A percentile compares a stretch with the other conserved stretches of the same genome.
Evolutionary conservation across 2,797 vertebrate species (phyloP).

Genomic region (Mycteria americana): DNA sequence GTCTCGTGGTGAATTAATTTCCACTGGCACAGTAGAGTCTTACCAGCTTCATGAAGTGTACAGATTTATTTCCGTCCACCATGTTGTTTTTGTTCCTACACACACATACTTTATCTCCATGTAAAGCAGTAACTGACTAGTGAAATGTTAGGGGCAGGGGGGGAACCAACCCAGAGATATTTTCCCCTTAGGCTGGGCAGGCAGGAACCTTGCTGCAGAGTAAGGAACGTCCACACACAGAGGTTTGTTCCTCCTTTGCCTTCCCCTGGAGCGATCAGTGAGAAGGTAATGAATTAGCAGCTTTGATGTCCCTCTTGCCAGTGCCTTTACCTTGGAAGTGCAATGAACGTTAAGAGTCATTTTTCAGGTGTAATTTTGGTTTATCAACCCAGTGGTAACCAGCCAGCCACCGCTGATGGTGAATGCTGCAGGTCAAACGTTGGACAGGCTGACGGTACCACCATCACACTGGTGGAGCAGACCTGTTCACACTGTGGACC

Average conservation of each 20-base stretch:
- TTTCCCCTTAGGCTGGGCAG: neutral
- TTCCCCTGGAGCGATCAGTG: accelerated
- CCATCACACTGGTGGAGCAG: neutral
- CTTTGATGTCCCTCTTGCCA: neutral
- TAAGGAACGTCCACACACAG: neutral
- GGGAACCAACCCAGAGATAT: neutral
- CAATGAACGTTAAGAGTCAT: neutral
- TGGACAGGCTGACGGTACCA: neutral
- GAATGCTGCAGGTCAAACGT: neutral
- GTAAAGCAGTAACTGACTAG: neutral
- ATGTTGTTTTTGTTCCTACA: neutral
- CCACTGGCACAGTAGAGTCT: neutral
- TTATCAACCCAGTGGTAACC: neutral
- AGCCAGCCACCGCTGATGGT: neutral
- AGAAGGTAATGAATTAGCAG: neutral
- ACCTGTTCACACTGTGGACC: neutral
- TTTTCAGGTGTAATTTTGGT: neutral
- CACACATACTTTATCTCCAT: neutral
- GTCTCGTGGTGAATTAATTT: neutral
- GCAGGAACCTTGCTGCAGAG: neutral
- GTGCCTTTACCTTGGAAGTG: neutral
- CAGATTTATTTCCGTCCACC: neutral
- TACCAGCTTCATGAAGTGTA: neutral
- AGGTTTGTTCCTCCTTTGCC: neutral
- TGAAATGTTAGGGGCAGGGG: neutral